Evolutionary conservation across 2,888 invertebrate genomes (phyloP), one percentile per base, ranked within the genome.

Genomic region (Leptopterna dolabrata): DNA sequence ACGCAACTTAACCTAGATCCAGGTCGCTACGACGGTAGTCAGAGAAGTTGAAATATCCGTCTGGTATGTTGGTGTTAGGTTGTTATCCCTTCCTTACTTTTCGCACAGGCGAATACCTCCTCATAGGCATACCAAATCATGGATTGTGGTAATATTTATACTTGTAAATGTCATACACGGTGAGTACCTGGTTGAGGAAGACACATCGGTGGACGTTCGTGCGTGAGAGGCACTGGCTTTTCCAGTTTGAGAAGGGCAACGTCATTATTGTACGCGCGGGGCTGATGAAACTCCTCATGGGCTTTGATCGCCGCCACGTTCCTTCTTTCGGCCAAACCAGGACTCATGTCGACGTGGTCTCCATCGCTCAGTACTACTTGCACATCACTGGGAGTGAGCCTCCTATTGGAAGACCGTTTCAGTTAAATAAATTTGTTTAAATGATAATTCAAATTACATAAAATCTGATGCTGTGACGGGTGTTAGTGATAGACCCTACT

Each of bases 231-330:
- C 0, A 94, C 92, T 0, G 93, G 92, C 11, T 89, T 70, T 43
- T 91, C 90, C 1, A 94, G 89, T 70, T 92, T 93, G 0, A 94
- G 92, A 24, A 94, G 91, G 0, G 94, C 94, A 70, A 94, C 94
- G 89, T 94, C 94, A 89, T 94, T 93, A 80, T 89, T 89, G 89
- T 91, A 92, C 63, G 90, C 89, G 4, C 88, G 76, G 1, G 87
- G 78, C 30, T 88, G 43, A 70, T 86, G 84, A 55, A 89, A 89
- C 47, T 83, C 82, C 9, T 90, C 90, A 87, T 92, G 91, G 9
- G 90, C 88, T 76, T 91, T 90, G n/a, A 91, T 90, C 27, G 78
- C 80, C 6, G 86, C 78, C 9, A 90, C 88, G 14, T 80, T 70
- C 27, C 89, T 81, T 9, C 85, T 82, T 70, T 90, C 89, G 2